A percentile compares a stretch with the other conserved stretches of the same genome.
Evolutionary conservation across 2,797 vertebrate genomes (phyloP).

Genomic region (Microcaecilia unicolor): DNA sequence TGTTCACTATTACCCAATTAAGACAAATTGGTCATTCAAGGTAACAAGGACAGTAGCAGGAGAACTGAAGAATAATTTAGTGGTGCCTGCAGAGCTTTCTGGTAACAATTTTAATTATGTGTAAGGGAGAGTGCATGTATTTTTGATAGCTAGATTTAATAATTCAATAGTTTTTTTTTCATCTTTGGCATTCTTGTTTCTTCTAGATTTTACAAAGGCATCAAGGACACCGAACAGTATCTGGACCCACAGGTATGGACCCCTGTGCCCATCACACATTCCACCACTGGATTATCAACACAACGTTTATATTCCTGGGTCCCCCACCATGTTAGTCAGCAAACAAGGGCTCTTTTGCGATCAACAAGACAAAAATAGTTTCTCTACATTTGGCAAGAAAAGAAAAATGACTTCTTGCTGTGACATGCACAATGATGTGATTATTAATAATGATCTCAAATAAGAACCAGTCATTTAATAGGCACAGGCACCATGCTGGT

Average conservation of each 20-base stretch:
- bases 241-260: conserved; percentile 75
- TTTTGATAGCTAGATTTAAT: no score
- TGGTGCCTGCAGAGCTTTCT: no score
- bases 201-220: conserved; percentile 71
- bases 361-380: conserved; percentile 75
- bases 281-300: conserved; percentile 82
- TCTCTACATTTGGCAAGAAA: conserved; percentile 89
- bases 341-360: conserved; percentile 61
- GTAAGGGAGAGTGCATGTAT: no score
- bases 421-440: conserved; percentile 64
- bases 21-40: no score
- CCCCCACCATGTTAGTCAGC: conserved; percentile 67
- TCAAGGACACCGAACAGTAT: conserved; percentile 54
- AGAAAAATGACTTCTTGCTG: conserved; percentile 70
- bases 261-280: conserved; percentile 52
- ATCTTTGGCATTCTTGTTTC: no score
- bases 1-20: no score
- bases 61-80: no score
- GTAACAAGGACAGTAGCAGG: no score
- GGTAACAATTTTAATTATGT: no score
- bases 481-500: not conserved
- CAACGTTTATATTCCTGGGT: conserved; percentile 85
- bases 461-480: conserved; percentile 2
- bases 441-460: conserved; percentile 81
- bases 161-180: no score